Percentiles rank a stretch among this genome's conserved stretches.
Conservation (phyloP, 2,797 vertebrate genomes). For the Tenualosa ilisha region DNA sequence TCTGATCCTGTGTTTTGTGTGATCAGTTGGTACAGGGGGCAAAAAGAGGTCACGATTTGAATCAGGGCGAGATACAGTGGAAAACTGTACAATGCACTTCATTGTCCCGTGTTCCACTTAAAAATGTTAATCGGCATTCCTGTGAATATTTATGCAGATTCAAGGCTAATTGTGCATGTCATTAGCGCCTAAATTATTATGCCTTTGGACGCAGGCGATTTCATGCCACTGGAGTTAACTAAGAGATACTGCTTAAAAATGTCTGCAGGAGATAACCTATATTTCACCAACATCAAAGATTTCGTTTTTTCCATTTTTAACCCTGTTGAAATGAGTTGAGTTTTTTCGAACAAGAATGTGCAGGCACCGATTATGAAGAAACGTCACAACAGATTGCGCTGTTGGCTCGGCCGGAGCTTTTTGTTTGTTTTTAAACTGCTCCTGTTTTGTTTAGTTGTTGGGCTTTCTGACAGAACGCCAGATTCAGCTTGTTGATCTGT, state of each 20-base stretch:
- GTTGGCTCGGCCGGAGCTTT: neutral
- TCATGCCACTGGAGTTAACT: neutral
- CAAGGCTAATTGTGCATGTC: constrained; percentile 24
- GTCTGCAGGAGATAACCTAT: neutral
- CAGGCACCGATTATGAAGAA: neutral
- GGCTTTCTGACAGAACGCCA: constrained; percentile 28
- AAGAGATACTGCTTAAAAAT: neutral
- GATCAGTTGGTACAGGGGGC: neutral
- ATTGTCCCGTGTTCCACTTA: constrained; percentile 4
- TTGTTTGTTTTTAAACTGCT: constrained; percentile 34
- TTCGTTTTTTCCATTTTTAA: neutral
- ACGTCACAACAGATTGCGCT: neutral
- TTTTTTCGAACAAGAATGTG: neutral
- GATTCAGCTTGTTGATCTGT: constrained; percentile 10
- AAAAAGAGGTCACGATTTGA: neutral
- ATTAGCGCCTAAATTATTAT: constrained; percentile 21
- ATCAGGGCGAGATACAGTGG: neutral
- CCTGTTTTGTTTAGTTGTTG: constrained; percentile 20
- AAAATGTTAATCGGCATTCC: neutral
- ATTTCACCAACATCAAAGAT: constrained; percentile 3
- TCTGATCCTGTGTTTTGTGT: neutral
- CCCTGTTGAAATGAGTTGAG: neutral
- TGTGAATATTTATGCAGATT: constrained; percentile 41
- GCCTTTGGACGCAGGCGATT: neutral
- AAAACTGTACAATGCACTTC: constrained; percentile 16